phyloP scores from a whole-genome alignment of 2,888 invertebrate species.

The Cheilosia vulpina region DNA sequence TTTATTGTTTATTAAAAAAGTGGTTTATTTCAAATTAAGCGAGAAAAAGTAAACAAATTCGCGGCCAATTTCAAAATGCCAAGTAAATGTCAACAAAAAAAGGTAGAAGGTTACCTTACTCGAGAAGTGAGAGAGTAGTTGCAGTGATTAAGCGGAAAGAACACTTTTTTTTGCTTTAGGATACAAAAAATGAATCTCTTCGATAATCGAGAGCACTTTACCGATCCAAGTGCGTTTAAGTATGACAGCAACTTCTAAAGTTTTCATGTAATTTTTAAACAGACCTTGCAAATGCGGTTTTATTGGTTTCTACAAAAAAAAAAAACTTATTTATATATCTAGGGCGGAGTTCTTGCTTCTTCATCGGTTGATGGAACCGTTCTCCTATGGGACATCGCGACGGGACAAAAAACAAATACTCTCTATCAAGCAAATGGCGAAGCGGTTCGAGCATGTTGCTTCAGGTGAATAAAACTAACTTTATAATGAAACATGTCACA shows the following conservation, averaged over 20 bases:
- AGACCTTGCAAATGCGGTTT: too few relatives aligned
- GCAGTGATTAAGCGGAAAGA: too few relatives aligned
- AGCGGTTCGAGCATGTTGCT: conserved; percentile 85
- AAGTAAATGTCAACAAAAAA: conserved; percentile 28
- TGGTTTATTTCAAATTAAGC: neutral
- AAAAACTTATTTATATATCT: neutral
- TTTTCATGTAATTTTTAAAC: too few relatives aligned
- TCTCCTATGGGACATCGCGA: conserved; percentile 88
- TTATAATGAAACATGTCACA: neutral
- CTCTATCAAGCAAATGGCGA: conserved; percentile 88
- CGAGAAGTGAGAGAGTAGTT: neutral
- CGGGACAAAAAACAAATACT: conserved; percentile 85
- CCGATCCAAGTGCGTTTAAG: too few relatives aligned
- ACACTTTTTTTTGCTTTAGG: too few relatives aligned
- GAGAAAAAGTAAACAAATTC: conserved; percentile 41
- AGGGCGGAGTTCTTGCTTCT: conserved; percentile 88
- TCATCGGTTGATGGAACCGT: conserved; percentile 90
- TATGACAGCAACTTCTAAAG: too few relatives aligned
- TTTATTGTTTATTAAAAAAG: neutral
- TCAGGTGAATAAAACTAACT: conserved; percentile 67
- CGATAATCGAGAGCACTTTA: too few relatives aligned
- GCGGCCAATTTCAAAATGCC: conserved; percentile 32
- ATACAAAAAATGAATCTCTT: too few relatives aligned
- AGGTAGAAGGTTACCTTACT: conserved; percentile 14
- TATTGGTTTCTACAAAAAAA: too few relatives aligned